Percentiles rank a stretch among this genome's conserved stretches.
phyloP scores from a whole-genome alignment of 1,140 invertebrate species.

The Elysia chlorotica region DNA sequence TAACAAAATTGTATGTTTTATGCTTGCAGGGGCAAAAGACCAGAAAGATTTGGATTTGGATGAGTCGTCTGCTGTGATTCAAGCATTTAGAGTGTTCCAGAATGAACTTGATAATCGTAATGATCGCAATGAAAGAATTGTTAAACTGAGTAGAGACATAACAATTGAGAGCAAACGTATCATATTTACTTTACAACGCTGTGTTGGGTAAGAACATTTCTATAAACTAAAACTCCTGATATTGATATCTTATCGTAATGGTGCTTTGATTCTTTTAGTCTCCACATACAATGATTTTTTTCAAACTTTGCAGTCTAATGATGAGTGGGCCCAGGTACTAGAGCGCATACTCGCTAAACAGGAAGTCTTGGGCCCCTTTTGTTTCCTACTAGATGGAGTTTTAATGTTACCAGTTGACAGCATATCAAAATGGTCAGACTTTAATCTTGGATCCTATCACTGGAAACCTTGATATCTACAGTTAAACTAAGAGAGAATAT shows the following conservation, averaged over 20 bases:
- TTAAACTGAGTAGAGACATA: constrained; percentile 85
- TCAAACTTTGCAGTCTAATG: background rate
- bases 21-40: too few species aligned
- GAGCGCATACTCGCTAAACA: background rate
- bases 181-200: constrained; percentile 84
- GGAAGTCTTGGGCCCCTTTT: background rate
- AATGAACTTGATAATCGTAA: constrained; percentile 78
- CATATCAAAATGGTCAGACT: too few species aligned
- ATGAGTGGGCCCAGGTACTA: background rate
- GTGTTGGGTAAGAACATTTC: constrained; percentile 59
- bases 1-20: too few species aligned
- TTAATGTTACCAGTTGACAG: too few species aligned
- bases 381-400: background rate
- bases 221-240: background rate
- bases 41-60: too few species aligned
- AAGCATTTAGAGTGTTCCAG: constrained; percentile 73
- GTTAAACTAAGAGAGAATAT: too few species aligned
- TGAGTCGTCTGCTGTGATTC: too few species aligned
- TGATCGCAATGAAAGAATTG: constrained; percentile 82
- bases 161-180: constrained; percentile 90
- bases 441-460: too few species aligned
- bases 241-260: background rate
- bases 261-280: background rate
- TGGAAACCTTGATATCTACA: too few species aligned
- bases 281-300: background rate